phyloP scores from a whole-genome alignment of 2,888 invertebrate species.

The Meghimatium bilineatum region DNA sequence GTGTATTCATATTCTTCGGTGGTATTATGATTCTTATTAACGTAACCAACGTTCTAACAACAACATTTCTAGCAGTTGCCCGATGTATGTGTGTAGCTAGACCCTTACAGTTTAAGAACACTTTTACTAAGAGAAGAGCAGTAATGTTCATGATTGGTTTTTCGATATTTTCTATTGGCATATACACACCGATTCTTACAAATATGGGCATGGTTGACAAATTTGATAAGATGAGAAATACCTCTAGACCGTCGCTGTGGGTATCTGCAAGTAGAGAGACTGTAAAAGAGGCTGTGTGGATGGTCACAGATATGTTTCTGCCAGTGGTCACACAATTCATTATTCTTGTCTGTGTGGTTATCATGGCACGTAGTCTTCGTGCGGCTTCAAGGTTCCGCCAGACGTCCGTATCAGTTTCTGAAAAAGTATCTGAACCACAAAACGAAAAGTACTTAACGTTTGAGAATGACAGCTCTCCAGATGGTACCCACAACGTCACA shows the following conservation, averaged over 20 bases:
- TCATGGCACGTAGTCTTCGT: background rate
- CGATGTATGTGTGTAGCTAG: conserved; percentile 30
- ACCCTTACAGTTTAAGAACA: conserved; percentile 30
- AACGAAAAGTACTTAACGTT: too few species aligned
- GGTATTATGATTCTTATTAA: background rate
- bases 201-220: background rate
- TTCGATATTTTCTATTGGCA: background rate
- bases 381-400: conserved; percentile 7
- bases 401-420: background rate
- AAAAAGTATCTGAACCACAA: background rate
- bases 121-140: background rate
- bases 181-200: conserved; percentile 1
- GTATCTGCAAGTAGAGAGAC: background rate
- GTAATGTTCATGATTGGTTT: background rate
- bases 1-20: background rate
- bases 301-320: background rate
- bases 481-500: background rate
- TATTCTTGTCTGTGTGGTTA: background rate
- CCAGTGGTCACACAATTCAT: conserved; percentile 1
- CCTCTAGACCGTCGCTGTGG: background rate
- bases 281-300: background rate
- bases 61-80: conserved; percentile 27
- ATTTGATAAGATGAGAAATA: background rate
- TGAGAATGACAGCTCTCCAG: background rate
- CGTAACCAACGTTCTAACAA: conserved; percentile 6